Percentiles rank a stretch among this genome's conserved stretches.
Evolutionary conservation across 2,888 invertebrate genomes (phyloP).

Genomic region (Leptodirus hochenwartii): DNA sequence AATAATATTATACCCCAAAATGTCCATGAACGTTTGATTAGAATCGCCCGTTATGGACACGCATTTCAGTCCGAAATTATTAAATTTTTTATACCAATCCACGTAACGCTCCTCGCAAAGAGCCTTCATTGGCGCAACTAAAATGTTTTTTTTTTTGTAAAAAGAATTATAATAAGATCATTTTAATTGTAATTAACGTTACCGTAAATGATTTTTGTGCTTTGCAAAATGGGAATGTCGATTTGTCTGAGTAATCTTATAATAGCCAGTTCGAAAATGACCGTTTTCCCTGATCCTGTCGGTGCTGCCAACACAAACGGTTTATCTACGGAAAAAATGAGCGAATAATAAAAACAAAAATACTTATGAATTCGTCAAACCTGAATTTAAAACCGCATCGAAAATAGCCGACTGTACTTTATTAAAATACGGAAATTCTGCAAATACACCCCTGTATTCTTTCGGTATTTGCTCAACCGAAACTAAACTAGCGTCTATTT

Average conservation of each 20-base stretch:
- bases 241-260: slow-evolving; percentile 33
- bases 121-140: slow-evolving; percentile 69
- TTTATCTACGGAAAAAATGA: slow-evolving; percentile 30
- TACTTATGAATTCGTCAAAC: slow-evolving; percentile 27
- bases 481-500: too few relatives aligned
- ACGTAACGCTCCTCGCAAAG: slow-evolving; percentile 50
- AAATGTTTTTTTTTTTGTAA: slow-evolving; percentile 3
- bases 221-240: slow-evolving; percentile 25
- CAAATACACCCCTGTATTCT: slow-evolving; percentile 28
- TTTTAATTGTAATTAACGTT: slow-evolving; percentile 17
- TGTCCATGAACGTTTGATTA: slow-evolving; percentile 35
- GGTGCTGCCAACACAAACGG: slow-evolving; percentile 61
- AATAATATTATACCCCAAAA: slow-evolving; percentile 36
- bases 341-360: neutral
- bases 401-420: slow-evolving; percentile 52
- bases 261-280: slow-evolving; percentile 65
- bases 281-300: slow-evolving; percentile 71
- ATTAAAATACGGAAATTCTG: slow-evolving; percentile 46
- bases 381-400: slow-evolving; percentile 45
- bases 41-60: slow-evolving; percentile 62
- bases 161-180: neutral
- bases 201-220: slow-evolving; percentile 60
- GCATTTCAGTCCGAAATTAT: slow-evolving; percentile 38
- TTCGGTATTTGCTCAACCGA: slow-evolving; percentile 18
- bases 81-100: slow-evolving; percentile 59